Percentiles rank a stretch among this genome's conserved stretches.
These are phyloP conservation scores for Melanocharis versteri DNA, from an alignment of 2,113 vertebrate genomes.

Conservation along the genomic window DNA sequence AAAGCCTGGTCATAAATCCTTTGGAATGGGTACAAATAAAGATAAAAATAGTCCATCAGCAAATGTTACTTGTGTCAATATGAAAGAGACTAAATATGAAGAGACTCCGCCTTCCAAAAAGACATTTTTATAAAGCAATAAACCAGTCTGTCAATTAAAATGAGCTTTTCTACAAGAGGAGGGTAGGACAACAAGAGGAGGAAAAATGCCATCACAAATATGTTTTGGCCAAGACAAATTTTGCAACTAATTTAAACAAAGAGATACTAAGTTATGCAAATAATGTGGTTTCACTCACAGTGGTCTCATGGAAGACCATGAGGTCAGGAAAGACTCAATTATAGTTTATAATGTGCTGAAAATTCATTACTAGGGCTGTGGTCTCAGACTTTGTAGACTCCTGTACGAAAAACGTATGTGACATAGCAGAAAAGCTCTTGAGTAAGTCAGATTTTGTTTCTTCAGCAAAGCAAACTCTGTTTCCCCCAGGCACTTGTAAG, in stretches of 20 bases:
- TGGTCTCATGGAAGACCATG: constrained; percentile 56
- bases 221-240: constrained; percentile 20
- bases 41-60: constrained; percentile 5
- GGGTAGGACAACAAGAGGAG: neutral
- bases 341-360: constrained; percentile 37
- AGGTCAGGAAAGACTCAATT: constrained; percentile 44
- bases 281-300: constrained; percentile 48
- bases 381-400: constrained; percentile 55
- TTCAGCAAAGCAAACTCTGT: constrained; percentile 33
- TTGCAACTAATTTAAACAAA: neutral
- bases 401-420: constrained; percentile 32
- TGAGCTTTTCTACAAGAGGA: neutral
- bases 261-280: neutral
- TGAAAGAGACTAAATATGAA: neutral
- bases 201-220: neutral
- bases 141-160: neutral
- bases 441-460: constrained; percentile 60
- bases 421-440: constrained; percentile 35
- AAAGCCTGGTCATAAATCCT: constrained; percentile 27
- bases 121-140: constrained; percentile 52
- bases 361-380: constrained; percentile 10
- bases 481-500: constrained; percentile 9
- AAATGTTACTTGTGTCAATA: constrained; percentile 3
- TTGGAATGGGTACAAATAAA: constrained; percentile 33
- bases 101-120: constrained; percentile 2